Percentiles rank a stretch among this genome's conserved stretches.
phyloP scores from a whole-genome alignment of 2,888 invertebrate species.

The Agonum fuliginosum region DNA sequence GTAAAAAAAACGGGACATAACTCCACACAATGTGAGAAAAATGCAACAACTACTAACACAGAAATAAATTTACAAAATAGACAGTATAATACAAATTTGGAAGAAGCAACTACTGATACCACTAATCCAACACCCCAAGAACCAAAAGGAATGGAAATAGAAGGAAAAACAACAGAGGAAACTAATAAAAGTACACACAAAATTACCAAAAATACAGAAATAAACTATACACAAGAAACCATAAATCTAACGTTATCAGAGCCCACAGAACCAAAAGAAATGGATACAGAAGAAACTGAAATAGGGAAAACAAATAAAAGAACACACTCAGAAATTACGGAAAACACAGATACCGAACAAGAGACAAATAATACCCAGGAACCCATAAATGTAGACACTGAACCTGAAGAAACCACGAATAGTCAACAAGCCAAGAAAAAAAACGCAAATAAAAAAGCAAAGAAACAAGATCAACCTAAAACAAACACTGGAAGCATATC shows the following conservation, averaged over 20 bases:
- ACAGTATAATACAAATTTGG: background rate
- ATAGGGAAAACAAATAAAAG: background rate
- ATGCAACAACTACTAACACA: background rate
- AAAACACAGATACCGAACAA: background rate
- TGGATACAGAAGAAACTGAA: too few species aligned
- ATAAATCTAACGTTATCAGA: too few species aligned
- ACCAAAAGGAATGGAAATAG: background rate
- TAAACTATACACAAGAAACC: too few species aligned
- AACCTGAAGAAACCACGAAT: background rate
- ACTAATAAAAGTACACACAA: too few species aligned
- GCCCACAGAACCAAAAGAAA: too few species aligned
- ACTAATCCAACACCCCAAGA: background rate
- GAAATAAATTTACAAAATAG: background rate
- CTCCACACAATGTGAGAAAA: background rate
- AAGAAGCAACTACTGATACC: background rate
- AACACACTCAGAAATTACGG: background rate
- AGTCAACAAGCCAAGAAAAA: background rate
- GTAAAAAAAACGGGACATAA: background rate
- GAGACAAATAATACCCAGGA: background rate
- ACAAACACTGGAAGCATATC: background rate
- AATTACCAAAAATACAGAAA: too few species aligned
- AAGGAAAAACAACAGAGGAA: too few species aligned
- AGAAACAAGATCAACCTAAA: background rate
- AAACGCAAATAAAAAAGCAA: background rate
- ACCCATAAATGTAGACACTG: background rate